Evolutionary conservation across 2,888 invertebrate species (phyloP).

Genomic region (Laothoe populi): DNA sequence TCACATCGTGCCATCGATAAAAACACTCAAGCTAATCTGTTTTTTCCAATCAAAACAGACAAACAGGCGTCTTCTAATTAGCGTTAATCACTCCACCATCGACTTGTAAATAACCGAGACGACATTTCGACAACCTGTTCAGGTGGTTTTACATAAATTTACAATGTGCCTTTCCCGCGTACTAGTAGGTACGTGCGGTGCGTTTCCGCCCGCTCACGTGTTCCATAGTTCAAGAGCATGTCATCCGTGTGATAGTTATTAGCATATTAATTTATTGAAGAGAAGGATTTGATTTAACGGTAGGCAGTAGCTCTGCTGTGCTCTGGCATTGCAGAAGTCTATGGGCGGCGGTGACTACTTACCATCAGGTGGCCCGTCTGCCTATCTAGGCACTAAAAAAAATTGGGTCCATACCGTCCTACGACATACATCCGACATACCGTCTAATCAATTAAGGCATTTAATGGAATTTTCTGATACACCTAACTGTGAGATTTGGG

Average conservation of each 20-base stretch:
- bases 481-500: too few species aligned
- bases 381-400: too few species aligned
- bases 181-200: neutral
- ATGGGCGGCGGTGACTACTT: too few species aligned
- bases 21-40: neutral
- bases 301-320: too few species aligned
- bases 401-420: too few species aligned
- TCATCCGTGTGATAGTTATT: constrained; percentile 22
- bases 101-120: constrained; percentile 17
- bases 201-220: constrained; percentile 31
- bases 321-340: too few species aligned
- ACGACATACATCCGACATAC: too few species aligned
- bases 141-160: constrained; percentile 33
- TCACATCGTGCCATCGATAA: neutral
- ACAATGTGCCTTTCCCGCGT: constrained; percentile 14
- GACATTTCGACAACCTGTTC: constrained; percentile 32
- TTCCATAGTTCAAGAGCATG: constrained; percentile 28
- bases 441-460: too few species aligned
- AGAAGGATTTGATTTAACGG: too few species aligned
- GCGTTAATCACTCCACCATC: constrained; percentile 31
- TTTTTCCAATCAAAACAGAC: constrained; percentile 32
- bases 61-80: constrained; percentile 36
- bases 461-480: too few species aligned
- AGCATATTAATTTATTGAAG: too few species aligned
- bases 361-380: too few species aligned